Evolutionary conservation across 2,113 vertebrate species (phyloP), one percentile per base, ranked within the genome.

Genomic region (Pyxicephalus adspersus): DNA sequence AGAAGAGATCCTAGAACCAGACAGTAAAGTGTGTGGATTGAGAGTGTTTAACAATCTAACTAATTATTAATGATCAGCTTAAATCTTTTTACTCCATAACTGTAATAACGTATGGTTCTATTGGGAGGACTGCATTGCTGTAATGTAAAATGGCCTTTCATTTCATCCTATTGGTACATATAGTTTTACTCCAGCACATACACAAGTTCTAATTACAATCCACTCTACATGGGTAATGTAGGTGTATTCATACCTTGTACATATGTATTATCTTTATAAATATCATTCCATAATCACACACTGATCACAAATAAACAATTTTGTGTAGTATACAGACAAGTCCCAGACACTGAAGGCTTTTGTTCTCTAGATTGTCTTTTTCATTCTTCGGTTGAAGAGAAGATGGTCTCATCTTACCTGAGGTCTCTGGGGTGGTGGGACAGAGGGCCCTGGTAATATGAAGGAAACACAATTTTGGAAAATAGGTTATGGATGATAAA

Each of bases 351-450:
- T 17, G 26, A 26, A 70, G 22, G 50, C 18, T 50, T 9, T n/a
- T 4, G 3, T 28, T 71, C 34, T 68, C 54, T 13, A 29, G 13
- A 18, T n/a, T 29, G 5, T n/a, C 22, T 13, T 20, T 25, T 9
- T 28, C 51, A 19, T 28, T 25, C 45, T 64, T 20, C 8, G 3
- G 45, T 26, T 29, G 25, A 28, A 52, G 28, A n/a, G 11, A 51
- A 45, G 26, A 52, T 64, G 19, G 28, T 28, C 26, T 81, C 60
- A 81, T 81, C 78, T 73, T n/a, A 81, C 55, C 28, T 72, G 78
- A 6, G 16, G n/a, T 54, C 68, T 64, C 45, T 64, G 23, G 11
- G 68, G 78, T 7, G 68, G 58, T 28, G 68, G 78, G 5, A 45
- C 45, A 6, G 67, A 22, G 45, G 78, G 50, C 31, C 16, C 26